Evolutionary conservation across 2,113 vertebrate species (phyloP).

Genomic region (Oncorhynchus keta): DNA sequence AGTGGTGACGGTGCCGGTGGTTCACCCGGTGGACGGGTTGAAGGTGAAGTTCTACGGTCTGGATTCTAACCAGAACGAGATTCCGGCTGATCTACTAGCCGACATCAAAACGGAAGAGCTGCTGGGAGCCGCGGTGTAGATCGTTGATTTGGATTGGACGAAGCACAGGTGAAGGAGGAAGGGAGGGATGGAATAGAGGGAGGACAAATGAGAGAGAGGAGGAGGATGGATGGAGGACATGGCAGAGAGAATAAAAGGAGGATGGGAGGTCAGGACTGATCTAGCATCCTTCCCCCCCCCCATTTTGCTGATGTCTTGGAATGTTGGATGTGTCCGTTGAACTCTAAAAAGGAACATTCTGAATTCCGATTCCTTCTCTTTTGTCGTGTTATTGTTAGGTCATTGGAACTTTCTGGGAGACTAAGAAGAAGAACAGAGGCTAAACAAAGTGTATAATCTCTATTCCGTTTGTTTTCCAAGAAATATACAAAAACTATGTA

Average conservation of each 20-base stretch:
- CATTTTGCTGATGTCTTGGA: too few relatives aligned
- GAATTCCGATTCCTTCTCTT: too few relatives aligned
- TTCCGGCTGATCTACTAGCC: constrained; percentile 35
- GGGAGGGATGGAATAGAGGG: constrained; percentile 33
- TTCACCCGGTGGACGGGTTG: constrained; percentile 91
- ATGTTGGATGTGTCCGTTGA: too few relatives aligned
- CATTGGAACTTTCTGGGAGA: constrained; percentile 48
- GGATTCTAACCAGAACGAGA: constrained; percentile 99
- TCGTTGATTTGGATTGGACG: background rate
- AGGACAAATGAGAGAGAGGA: background rate
- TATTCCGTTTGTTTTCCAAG: constrained; percentile 64
- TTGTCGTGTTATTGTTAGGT: background rate
- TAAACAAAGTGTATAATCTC: constrained; percentile 71
- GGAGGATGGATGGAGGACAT: too few relatives aligned
- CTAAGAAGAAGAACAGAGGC: constrained; percentile 62
- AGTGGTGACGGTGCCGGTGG: constrained; percentile 88
- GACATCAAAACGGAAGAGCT: constrained; percentile 88
- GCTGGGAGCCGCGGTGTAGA: constrained; percentile 87
- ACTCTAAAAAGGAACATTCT: too few relatives aligned
- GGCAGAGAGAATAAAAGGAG: background rate
- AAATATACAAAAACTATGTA: constrained; percentile 61
- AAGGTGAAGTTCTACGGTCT: constrained; percentile 95
- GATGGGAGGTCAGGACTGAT: background rate
- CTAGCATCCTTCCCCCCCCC: background rate
- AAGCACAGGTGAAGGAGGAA: background rate